Base-by-base conservation (phyloP, 1,140 invertebrate genomes). In the Drosophila virilis region DNA sequence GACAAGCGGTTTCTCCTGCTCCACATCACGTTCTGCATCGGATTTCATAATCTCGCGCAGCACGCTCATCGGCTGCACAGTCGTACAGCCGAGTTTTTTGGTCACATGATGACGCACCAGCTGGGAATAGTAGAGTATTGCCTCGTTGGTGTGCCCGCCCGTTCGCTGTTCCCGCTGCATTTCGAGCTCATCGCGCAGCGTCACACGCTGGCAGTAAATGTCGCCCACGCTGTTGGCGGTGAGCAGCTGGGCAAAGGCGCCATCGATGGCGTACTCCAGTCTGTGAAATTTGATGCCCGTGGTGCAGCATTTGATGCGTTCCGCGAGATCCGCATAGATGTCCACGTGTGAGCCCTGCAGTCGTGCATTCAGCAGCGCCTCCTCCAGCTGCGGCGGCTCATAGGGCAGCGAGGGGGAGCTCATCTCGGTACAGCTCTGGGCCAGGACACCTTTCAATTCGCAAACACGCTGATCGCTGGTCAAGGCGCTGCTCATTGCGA, bases 401-500 rank as follows among this genome's bases (percentile, higher is more conserved):
- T 73, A 84, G 1, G 84, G 74, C 17, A 89, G 12, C 6, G 74
- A 17, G 0, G 70, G 55, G 0, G 84, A 84, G 12, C 59, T 45
- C 71, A 89, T 78, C 12, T 66, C 66, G 0, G 60, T 45, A 1
- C 60, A 22, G 12, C 9, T 46, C 9, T 51, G 1, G 0, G 78
- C 71, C n/a, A 35, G 6, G 1, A 17, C 48, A 1, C 68, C 62
- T 0, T 58, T 64, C 7, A 89, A 37, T n/a, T 89, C 71, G 8
- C 80, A 89, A n/a, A 89, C 64, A 0, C 84, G 74, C 45, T 68
- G 70, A 78, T 89, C 84, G 0, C 12, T 40, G 7, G 84, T 48
- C 0, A 73, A 5, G 0, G 45, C 28, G 42, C 78, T 69, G 42
- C 65, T 45, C 8, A 89, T 13, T 9, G 80, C 84, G 4, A 89